Evolutionary conservation across 1,140 invertebrate species (phyloP).

Genomic region (Xylocopa sonorina): DNA sequence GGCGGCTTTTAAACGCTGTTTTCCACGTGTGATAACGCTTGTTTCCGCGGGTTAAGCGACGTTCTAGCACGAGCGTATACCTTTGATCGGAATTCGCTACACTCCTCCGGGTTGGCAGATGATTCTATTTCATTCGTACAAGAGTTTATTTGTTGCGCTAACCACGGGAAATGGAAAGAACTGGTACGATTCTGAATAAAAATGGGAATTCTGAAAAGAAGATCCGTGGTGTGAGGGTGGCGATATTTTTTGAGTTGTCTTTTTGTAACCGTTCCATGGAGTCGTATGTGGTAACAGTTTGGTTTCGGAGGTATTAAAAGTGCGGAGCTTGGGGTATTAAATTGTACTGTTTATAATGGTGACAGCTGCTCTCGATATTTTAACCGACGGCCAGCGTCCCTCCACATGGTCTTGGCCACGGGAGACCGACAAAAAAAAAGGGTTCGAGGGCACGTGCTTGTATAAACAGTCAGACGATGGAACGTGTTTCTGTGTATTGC

Average conservation of each 20-base stretch:
- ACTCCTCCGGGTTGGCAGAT: background rate
- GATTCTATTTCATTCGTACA: background rate
- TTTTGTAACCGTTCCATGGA: background rate
- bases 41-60: background rate
- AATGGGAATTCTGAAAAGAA: background rate
- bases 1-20: slow-evolving; percentile 17
- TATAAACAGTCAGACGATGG: slow-evolving; percentile 43
- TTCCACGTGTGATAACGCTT: slow-evolving; percentile 7
- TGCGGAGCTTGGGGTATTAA: slow-evolving; percentile 11
- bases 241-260: background rate
- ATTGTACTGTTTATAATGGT: slow-evolving; percentile 45
- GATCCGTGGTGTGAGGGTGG: background rate
- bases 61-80: slow-evolving; percentile 28
- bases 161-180: background rate
- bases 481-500: background rate
- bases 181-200: background rate
- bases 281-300: slow-evolving; percentile 2
- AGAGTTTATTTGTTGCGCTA: background rate
- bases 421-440: slow-evolving; percentile 48
- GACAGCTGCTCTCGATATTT: slow-evolving; percentile 60
- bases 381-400: slow-evolving; percentile 31
- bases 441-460: slow-evolving; percentile 20
- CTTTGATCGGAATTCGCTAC: slow-evolving; percentile 4
- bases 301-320: background rate
- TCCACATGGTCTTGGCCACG: slow-evolving; percentile 43